Conservation (phyloP, 2,797 vertebrate genomes). For the Okamejei kenojei region DNA sequence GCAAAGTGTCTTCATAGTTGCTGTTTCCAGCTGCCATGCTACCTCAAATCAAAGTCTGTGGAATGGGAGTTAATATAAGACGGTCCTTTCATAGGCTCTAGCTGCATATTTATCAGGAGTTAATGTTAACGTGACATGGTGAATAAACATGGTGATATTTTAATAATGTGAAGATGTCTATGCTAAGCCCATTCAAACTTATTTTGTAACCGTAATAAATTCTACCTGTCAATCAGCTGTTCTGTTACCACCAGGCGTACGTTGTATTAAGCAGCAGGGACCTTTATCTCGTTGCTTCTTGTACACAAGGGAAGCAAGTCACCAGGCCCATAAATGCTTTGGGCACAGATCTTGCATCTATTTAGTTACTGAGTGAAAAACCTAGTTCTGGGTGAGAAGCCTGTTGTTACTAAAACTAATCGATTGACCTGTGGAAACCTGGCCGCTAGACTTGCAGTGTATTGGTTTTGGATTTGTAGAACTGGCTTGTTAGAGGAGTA, state of each 20-base stretch:
- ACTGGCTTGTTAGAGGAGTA: neutral
- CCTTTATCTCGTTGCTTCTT: neutral
- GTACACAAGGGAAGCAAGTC: neutral
- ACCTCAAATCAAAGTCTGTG: conserved; percentile 18
- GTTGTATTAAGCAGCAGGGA: conserved; percentile 6
- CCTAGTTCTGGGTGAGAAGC: neutral
- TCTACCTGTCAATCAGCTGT: neutral
- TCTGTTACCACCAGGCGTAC: neutral
- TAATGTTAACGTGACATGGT: neutral
- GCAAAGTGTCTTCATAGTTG: neutral
- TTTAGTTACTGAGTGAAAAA: neutral
- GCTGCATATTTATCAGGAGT: neutral
- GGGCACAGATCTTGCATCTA: neutral
- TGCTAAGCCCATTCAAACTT: neutral
- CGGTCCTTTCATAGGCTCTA: neutral
- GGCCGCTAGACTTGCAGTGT: neutral
- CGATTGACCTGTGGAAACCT: neutral
- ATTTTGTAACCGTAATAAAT: neutral
- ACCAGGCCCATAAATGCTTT: neutral
- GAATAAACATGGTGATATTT: conserved; percentile 19
- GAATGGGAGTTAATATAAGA: neutral
- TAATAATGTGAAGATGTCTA: conserved; percentile 12
- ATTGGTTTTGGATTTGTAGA: neutral
- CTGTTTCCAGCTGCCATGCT: conserved; percentile 2
- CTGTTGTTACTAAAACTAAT: neutral